Evolutionary conservation across 1,140 invertebrate species (phyloP).

Genomic region (Dendroctonus ponderosae): DNA sequence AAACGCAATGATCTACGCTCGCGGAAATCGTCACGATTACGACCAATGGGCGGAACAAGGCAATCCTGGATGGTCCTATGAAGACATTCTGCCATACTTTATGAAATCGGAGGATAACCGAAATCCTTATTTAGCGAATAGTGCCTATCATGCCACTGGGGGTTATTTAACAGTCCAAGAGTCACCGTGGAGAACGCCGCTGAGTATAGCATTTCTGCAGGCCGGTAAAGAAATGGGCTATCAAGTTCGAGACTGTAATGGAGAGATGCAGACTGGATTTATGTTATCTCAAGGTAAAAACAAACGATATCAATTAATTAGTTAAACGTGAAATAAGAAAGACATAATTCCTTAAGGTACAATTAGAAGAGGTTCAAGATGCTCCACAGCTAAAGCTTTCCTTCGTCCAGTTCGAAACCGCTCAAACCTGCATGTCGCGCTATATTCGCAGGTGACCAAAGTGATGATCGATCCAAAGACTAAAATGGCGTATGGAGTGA

Average conservation of each 20-base stretch:
- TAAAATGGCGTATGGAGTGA: slow-evolving; percentile 73
- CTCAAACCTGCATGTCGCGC: slow-evolving; percentile 77
- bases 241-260: slow-evolving; percentile 77
- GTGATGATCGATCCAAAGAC: slow-evolving; percentile 65
- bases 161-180: slow-evolving; percentile 85
- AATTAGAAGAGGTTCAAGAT: slow-evolving; percentile 79
- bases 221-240: slow-evolving; percentile 77
- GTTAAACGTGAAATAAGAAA: slow-evolving; percentile 37
- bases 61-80: slow-evolving; percentile 87
- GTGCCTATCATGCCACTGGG: slow-evolving; percentile 71
- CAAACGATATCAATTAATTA: not conserved
- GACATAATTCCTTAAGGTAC: slow-evolving; percentile 54
- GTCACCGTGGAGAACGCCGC: slow-evolving; percentile 74
- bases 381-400: slow-evolving; percentile 87
- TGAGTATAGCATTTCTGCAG: slow-evolving; percentile 78
- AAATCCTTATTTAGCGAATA: slow-evolving; percentile 73
- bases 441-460: slow-evolving; percentile 73
- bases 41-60: slow-evolving; percentile 86
- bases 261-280: slow-evolving; percentile 77
- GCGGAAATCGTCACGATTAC: slow-evolving; percentile 89
- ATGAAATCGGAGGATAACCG: slow-evolving; percentile 85
- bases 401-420: slow-evolving; percentile 75
- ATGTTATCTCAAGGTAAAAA: slow-evolving; percentile 71
- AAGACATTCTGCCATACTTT: slow-evolving; percentile 84
- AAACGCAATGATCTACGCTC: slow-evolving; percentile 94